phyloP scores from a whole-genome alignment of 2,888 invertebrate species.

The Melinopterus prodromus region DNA sequence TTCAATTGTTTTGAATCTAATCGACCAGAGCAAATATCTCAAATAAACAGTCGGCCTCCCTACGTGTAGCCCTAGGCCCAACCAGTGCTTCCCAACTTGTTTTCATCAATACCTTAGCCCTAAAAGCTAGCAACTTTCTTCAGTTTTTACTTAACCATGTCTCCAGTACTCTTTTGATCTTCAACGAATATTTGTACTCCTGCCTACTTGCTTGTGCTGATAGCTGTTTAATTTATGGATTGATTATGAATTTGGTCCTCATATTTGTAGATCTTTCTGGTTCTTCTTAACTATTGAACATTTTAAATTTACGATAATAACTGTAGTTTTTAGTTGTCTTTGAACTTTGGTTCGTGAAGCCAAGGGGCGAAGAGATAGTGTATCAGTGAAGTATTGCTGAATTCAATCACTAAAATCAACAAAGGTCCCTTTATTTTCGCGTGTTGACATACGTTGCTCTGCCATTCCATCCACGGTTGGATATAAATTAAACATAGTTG shows the following conservation, averaged over 20 bases:
- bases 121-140: too few species aligned
- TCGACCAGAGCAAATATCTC: conserved; percentile 4
- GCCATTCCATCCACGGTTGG: not conserved
- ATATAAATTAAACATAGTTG: conserved; percentile 4
- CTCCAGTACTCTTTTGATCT: too few species aligned
- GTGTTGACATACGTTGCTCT: not conserved
- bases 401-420: not conserved
- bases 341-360: not conserved
- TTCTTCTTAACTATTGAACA: too few species aligned
- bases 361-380: not conserved
- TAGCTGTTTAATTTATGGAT: too few species aligned
- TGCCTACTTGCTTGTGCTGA: too few species aligned
- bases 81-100: not conserved
- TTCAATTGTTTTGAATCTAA: not conserved
- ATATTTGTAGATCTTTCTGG: too few species aligned
- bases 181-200: too few species aligned
- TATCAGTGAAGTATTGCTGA: not conserved
- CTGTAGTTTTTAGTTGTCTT: too few species aligned
- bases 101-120: too few species aligned
- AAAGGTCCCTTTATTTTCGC: not conserved
- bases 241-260: too few species aligned
- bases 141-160: too few species aligned
- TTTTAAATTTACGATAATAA: too few species aligned
- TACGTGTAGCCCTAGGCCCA: not conserved
- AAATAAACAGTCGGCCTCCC: not conserved